Evolutionary conservation across 2,797 vertebrate species (phyloP).

Genomic region (Lacerta agilis): DNA sequence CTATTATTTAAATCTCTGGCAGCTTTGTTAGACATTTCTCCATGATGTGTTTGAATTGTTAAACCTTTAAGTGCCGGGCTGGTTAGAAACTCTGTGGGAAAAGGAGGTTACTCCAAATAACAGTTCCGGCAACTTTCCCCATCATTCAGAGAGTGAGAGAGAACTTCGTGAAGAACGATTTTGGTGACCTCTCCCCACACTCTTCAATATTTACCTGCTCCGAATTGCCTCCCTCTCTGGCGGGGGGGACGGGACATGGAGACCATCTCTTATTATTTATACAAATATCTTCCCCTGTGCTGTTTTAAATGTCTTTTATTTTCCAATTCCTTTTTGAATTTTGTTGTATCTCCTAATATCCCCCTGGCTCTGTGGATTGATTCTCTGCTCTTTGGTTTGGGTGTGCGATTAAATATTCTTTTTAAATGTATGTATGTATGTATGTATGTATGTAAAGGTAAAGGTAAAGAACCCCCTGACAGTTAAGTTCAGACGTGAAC

Average conservation of each 20-base stretch:
- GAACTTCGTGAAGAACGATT: background rate
- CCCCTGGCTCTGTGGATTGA: background rate
- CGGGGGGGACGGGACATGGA: no score
- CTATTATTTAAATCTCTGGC: background rate
- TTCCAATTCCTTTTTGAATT: background rate
- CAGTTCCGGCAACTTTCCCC: background rate
- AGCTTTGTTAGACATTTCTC: background rate
- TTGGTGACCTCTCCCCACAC: no score
- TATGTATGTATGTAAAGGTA: no score
- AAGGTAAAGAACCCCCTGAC: no score
- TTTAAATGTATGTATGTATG: no score
- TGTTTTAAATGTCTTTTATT: background rate
- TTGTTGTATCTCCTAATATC: background rate
- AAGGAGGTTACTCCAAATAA: background rate
- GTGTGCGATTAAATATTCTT: no score
- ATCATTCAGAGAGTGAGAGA: background rate
- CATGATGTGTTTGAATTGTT: background rate
- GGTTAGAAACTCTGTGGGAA: background rate
- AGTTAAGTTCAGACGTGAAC: no score
- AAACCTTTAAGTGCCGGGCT: background rate
- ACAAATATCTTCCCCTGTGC: background rate
- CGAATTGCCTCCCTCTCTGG: background rate
- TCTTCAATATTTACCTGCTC: background rate
- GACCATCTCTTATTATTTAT: background rate
- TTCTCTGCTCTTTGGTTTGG: background rate